Percentiles rank a stretch among this genome's conserved stretches.
Evolutionary conservation across 2,888 invertebrate species (phyloP).

Genomic region (Sphaeridia pumilis): DNA sequence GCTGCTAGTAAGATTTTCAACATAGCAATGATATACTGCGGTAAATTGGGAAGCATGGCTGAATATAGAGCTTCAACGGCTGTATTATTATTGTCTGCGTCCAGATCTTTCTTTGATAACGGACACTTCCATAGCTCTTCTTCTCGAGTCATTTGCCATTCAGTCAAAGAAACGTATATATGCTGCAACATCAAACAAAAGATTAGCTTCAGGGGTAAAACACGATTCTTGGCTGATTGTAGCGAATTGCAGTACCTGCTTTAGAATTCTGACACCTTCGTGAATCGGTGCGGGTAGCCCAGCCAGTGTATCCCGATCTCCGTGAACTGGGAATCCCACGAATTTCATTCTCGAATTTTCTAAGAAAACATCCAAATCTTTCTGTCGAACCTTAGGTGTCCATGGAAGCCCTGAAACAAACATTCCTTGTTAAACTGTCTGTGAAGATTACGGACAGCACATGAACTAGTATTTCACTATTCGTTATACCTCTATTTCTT

Average conservation of each 20-base stretch:
- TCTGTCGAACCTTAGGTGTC: constrained; percentile 89
- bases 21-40: constrained; percentile 94
- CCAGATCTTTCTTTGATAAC: constrained; percentile 67
- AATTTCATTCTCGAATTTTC: constrained; percentile 88
- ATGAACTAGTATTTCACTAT: neutral
- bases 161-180: constrained; percentile 84
- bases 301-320: constrained; percentile 75
- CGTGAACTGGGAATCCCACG: constrained; percentile 77
- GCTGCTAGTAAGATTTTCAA: constrained; percentile 94
- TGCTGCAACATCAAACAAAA: constrained; percentile 49
- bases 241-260: constrained; percentile 45
- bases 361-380: constrained; percentile 84
- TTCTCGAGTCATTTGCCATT: constrained; percentile 81
- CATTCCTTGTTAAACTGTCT: neutral
- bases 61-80: constrained; percentile 82
- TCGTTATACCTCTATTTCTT: constrained; percentile 37
- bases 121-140: constrained; percentile 85
- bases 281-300: constrained; percentile 95
- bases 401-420: constrained; percentile 62
- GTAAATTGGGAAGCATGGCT: constrained; percentile 89
- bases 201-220: no score
- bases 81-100: constrained; percentile 51
- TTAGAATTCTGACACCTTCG: constrained; percentile 83
- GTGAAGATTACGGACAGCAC: neutral
- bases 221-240: neutral